These are phyloP conservation scores for Sylvilagus bachmani DNA, from an alignment of 2,113 vertebrate genomes.

Conservation along the genomic window DNA sequence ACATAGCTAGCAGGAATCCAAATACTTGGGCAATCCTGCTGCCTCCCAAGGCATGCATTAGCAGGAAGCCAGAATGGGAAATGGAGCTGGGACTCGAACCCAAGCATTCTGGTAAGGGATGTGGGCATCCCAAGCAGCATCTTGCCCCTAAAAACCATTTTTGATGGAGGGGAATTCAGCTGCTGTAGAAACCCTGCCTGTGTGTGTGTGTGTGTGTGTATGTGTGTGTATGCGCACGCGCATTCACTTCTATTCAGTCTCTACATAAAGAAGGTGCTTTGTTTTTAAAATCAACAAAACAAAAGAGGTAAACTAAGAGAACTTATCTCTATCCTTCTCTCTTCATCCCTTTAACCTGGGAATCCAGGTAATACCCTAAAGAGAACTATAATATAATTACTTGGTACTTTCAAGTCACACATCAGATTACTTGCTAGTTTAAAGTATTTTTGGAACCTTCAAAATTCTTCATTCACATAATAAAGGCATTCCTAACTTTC, in stretches of 20 bases:
- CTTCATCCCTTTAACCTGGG: not conserved
- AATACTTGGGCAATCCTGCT: too few relatives aligned
- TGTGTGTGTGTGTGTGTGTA: not conserved
- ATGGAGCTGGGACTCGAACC: too few relatives aligned
- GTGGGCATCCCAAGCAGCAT: too few relatives aligned
- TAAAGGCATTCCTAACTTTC: not conserved
- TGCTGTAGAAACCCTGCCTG: not conserved
- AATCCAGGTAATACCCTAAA: not conserved
- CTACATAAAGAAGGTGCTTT: not conserved
- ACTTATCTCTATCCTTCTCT: not conserved
- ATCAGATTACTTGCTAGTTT: conserved; percentile 26
- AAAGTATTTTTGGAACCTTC: conserved; percentile 25
- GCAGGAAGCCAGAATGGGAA: too few relatives aligned
- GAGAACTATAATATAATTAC: not conserved
- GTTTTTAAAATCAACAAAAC: not conserved
- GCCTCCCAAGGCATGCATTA: too few relatives aligned
- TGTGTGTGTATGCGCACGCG: not conserved
- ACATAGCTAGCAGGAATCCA: too few relatives aligned
- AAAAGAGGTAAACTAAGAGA: not conserved
- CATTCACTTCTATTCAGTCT: not conserved
- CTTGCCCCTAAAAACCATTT: too few relatives aligned
- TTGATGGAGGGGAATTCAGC: not conserved
- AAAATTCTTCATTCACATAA: not conserved
- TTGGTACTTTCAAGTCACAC: not conserved
- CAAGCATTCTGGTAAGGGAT: too few relatives aligned